These are phyloP conservation scores for Drosophila hamatofila DNA, from an alignment of 2,888 invertebrate genomes.

Conservation along the genomic window DNA sequence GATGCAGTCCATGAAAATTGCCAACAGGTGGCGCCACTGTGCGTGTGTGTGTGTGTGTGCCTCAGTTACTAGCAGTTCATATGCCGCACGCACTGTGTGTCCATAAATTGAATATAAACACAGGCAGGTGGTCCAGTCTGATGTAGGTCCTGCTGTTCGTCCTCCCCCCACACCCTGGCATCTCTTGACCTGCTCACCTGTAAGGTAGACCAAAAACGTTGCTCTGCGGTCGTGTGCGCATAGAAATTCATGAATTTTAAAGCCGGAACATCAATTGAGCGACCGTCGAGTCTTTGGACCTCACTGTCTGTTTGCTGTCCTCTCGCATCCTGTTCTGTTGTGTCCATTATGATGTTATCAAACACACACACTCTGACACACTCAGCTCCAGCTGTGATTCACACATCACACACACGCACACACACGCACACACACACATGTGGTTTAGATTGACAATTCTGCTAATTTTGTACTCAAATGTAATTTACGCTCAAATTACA, in stretches of 20 bases:
- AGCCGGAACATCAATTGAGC: slow-evolving; percentile 41
- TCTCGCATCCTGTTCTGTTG: slow-evolving; percentile 23
- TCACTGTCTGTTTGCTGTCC: slow-evolving; percentile 11
- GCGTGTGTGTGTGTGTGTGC: neutral
- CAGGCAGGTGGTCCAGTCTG: slow-evolving; percentile 21
- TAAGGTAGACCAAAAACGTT: slow-evolving; percentile 1
- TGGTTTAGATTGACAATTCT: slow-evolving; percentile 74
- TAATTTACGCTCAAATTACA: slow-evolving; percentile 75
- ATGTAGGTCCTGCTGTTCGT: neutral
- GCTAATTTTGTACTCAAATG: slow-evolving; percentile 76
- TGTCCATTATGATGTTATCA: slow-evolving; percentile 44
- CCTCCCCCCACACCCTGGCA: neutral
- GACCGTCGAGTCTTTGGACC: slow-evolving; percentile 17
- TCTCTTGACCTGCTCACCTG: neutral
- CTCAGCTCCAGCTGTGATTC: slow-evolving; percentile 9
- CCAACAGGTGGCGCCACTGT: slow-evolving; percentile 41
- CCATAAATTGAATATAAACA: slow-evolving; percentile 77
- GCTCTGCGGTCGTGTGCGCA: slow-evolving; percentile 12
- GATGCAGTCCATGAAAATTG: slow-evolving; percentile 18
- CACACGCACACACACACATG: slow-evolving; percentile 24
- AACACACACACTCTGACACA: slow-evolving; percentile 17
- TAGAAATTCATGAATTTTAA: slow-evolving; percentile 77
- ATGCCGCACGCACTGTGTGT: slow-evolving; percentile 3
- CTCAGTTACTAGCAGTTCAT: slow-evolving; percentile 10
- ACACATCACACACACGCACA: neutral